These are phyloP conservation scores for Psococerastis gibbosa DNA, from an alignment of 2,888 invertebrate genomes.

Conservation along the genomic window DNA sequence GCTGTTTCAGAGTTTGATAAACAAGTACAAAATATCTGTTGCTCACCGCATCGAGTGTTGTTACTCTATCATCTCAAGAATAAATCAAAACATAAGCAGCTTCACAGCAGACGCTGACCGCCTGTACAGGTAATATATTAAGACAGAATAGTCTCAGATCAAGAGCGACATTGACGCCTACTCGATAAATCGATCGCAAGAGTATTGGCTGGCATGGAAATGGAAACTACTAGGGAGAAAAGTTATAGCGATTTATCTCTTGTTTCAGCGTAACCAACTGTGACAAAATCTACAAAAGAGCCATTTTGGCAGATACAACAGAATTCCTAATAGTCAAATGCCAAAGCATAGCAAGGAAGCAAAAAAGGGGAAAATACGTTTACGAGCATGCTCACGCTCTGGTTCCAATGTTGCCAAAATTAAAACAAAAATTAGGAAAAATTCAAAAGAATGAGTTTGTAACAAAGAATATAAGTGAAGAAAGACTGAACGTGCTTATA, in stretches of 20 bases:
- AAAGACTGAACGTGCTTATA: constrained; percentile 44
- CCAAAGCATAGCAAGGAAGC: constrained; percentile 19
- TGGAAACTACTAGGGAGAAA: constrained; percentile 2
- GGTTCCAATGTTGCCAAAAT: constrained; percentile 30
- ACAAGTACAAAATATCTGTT: constrained; percentile 13
- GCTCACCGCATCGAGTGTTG: constrained; percentile 10
- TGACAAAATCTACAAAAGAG: constrained; percentile 26
- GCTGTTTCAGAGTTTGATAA: constrained; percentile 11
- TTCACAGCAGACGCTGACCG: constrained; percentile 11
- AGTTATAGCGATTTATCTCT: too few species aligned
- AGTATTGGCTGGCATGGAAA: constrained; percentile 7
- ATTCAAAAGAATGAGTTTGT: constrained; percentile 17
- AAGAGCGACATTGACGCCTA: too few species aligned
- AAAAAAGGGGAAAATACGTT: constrained; percentile 21
- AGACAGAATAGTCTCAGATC: too few species aligned
- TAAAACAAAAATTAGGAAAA: constrained; percentile 27
- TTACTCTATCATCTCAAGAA: constrained; percentile 10
- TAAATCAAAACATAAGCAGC: constrained; percentile 12
- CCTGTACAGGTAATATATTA: too few species aligned
- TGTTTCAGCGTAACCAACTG: constrained; percentile 29
- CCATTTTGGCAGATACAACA: constrained; percentile 23
- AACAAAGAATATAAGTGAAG: constrained; percentile 11
- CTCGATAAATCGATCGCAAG: too few species aligned
- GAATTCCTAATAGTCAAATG: constrained; percentile 35
- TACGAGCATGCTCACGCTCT: constrained; percentile 38